Evolutionary conservation across 2,888 invertebrate genomes (phyloP).

Genomic region (Osmoderma eremita): DNA sequence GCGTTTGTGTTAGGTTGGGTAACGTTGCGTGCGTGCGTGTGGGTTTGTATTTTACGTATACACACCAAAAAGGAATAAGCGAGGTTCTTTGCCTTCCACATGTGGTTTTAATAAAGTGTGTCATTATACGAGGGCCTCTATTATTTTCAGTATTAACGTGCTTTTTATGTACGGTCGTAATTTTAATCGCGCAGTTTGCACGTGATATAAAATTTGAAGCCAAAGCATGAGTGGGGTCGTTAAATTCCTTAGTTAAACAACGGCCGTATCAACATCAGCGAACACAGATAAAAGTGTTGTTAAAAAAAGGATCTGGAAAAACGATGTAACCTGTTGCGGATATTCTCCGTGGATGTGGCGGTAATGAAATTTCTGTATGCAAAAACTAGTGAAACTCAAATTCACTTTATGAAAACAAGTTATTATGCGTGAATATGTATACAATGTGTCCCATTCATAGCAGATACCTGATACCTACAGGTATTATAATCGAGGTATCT

Average conservation of each 20-base stretch:
- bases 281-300: constrained; percentile 8
- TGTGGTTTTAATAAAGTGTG: constrained; percentile 42
- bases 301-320: constrained; percentile 11
- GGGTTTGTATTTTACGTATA: neutral
- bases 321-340: constrained; percentile 20
- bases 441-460: too few species aligned
- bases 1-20: constrained; percentile 10
- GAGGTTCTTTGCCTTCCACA: constrained; percentile 32
- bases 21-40: too few species aligned
- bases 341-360: neutral
- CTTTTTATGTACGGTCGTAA: constrained; percentile 38
- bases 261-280: neutral
- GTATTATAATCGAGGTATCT: too few species aligned
- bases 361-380: neutral
- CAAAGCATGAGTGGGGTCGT: constrained; percentile 19
- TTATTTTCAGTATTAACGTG: constrained; percentile 40
- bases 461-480: too few species aligned
- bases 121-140: constrained; percentile 34
- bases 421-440: too few species aligned
- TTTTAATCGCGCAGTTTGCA: constrained; percentile 43
- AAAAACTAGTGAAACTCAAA: too few species aligned
- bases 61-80: neutral
- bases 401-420: too few species aligned
- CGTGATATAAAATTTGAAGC: constrained; percentile 37
- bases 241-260: constrained; percentile 33